Conservation (phyloP, 2,113 vertebrate genomes). For the Eulacestoma nigropectus region DNA sequence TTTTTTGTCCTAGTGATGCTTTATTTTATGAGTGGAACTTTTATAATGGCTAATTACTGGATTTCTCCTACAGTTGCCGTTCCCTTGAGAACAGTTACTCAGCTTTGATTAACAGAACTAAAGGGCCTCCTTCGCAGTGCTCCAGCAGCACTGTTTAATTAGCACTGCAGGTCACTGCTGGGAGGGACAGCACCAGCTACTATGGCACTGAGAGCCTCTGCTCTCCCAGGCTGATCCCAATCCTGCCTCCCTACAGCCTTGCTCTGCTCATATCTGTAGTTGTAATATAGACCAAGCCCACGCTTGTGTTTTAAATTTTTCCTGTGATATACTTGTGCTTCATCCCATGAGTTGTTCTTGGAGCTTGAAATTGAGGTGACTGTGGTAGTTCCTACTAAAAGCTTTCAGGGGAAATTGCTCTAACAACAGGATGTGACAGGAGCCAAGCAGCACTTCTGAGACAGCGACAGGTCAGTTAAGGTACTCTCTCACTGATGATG, state of each 20-base stretch:
- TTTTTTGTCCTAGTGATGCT: not conserved
- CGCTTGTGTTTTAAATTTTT: not conserved
- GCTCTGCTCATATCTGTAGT: not conserved
- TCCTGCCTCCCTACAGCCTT: not conserved
- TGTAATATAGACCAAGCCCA: not conserved
- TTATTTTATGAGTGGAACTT: not conserved
- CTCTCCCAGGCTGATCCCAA: not conserved
- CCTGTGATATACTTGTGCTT: not conserved
- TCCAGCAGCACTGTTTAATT: not conserved
- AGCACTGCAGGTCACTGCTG: not conserved
- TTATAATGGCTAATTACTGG: not conserved
- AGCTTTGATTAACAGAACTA: not conserved
- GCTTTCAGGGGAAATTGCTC: not conserved
- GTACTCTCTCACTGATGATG: not conserved
- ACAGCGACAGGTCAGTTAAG: fast-evolving
- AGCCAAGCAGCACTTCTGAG: not conserved
- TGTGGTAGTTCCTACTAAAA: not conserved
- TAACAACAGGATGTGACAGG: not conserved
- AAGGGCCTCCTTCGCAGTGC: not conserved
- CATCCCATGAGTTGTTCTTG: not conserved
- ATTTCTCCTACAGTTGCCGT: not conserved
- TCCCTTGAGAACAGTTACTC: not conserved
- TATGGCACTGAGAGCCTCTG: not conserved
- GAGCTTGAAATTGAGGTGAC: not conserved
- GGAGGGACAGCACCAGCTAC: not conserved